Evolutionary conservation across 30 jellyfish, hydroid and myxozoan genomes (phyloP), one percentile per base, ranked within the genome.

Genomic region (Nemopilema nomurai): DNA sequence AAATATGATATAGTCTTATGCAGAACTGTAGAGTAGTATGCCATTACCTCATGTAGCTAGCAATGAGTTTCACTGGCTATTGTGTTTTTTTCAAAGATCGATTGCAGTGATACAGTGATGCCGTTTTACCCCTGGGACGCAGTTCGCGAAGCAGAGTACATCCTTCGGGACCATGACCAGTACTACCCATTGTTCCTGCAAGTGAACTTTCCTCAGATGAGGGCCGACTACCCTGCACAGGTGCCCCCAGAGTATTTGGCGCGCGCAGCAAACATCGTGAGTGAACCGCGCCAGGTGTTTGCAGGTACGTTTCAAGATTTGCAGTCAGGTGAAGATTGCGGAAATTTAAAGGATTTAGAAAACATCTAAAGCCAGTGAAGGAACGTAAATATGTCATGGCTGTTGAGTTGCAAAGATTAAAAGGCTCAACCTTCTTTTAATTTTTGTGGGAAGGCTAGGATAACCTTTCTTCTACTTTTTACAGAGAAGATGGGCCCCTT

Each of bases 41-140:
- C n/a, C n/a, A n/a, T n/a, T n/a, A n/a, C n/a, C n/a, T n/a, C n/a
- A n/a, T n/a, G n/a, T n/a, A n/a, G n/a, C n/a, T n/a, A n/a, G n/a
- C n/a, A n/a, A n/a, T n/a, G n/a, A n/a, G n/a, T n/a, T n/a, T n/a
- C n/a, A n/a, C n/a, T n/a, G n/a, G n/a, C n/a, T n/a, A n/a, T n/a
- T n/a, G n/a, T 41, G 13, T 13, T 3, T 41, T 41, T 51, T 26
- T 65, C 82, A 21, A 80, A 94, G 99, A 84, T 94, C 29, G 96
- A 94, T 31, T 94, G 99, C 74, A 91, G 86, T 1, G 99, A 94
- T 71, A 94, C 99, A 4, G 68, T 74, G 21, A 67, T 89, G 20
- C 99, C 99, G 21, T 94, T 94, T 75, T 94, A 94, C 53, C 99
- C 99, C 8, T 94, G 99, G 99, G 99, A 94, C 67, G 97, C 89